Evolutionary conservation across 1,140 invertebrate species (phyloP), one percentile per base, ranked within the genome.

Genomic region (Bombyx mori): DNA sequence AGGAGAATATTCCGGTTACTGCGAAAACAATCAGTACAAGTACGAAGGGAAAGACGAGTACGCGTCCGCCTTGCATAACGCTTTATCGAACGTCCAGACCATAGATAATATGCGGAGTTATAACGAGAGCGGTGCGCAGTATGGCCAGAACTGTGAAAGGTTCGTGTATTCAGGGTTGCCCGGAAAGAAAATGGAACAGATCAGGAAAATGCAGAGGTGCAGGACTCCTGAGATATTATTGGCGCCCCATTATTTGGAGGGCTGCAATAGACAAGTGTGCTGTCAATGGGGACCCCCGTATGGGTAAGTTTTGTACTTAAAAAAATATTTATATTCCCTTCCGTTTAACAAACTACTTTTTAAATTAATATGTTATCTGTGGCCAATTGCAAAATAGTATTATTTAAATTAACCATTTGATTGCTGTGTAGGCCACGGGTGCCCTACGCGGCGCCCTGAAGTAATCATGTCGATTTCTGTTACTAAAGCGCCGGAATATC

Each of bases 171-270:
- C 68, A 1, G 68, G 58, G 8, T 12, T 69, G 10, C 61, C 60
- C n/a, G 69, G 69, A 8, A 79, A 77, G 69, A 82, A 77, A 58
- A 72, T 75, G 67, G 82, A 87, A 54, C 76, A 80, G 57, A 66
- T 77, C 67, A 70, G 79, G 63, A 87, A 86, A 75, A 80, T 88
- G 76, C 89, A 89, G 65, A 76, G 92, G 8, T 91, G 90, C 52
- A 86, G 94, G 60, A 94, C 93, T 1, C 92, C 94, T 0, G 94
- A 95, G 84, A 92, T 96, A 54, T 76, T 96, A 42, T 77, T 95
- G 2, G 91, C 93, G 0, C 94, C 94, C 4, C 91, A 94, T 61
- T 95, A 93, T 79, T 82, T 91, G 49, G 87, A 89, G 49, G 73
- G 77, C 2, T 82, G 81, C 43, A 79, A 64, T 50, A 61, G 82